Base-by-base conservation (phyloP, 1,140 invertebrate species). In the Drosophila ironensis region DNA sequence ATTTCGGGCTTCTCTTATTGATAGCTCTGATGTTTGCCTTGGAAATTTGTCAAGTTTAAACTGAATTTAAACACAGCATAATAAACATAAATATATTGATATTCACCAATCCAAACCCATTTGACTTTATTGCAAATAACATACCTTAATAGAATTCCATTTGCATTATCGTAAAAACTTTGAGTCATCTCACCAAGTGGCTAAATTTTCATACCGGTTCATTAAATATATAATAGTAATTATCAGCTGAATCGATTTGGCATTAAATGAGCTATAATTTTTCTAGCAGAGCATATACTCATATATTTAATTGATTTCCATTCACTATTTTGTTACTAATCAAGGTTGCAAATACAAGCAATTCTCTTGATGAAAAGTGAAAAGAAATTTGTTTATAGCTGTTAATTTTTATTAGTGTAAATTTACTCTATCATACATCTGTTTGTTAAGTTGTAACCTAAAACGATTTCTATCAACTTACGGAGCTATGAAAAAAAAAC, bases 401-500 rank as follows among this genome's bases (percentile, higher is more conserved):
- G 12, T 35, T 7, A 35, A 12, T 4, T 7, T 17, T 16, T 37
- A 33, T 1, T 5, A 37, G 8, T 3, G 0, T 35, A 35, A 16
- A 1, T 14, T 2, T 12, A 1, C 5, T 6, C 12, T 16, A 14
- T 35, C 12, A 5, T 35, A 14, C 0, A 6, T 35, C 7, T 42
- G 42, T 38, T 47, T 9, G 35, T 61, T 9, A 4, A 9, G 19
- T 40, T 38, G 3, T 11, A 20, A 45, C 22, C 37, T 45, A 56
- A 2, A 8, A 45, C 22, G 20, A 56, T 35, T 51, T 27, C n/a
- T 5, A 35, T 64, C 38, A 22, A 66, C 68, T 72, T 57, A 75
- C 27, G 5, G 6, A 25, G 16, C 12, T 64, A 77, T 2, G 4
- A 33, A 8, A 28, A 73, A 67, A 30, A 33, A 33, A 12, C n/a